Evolutionary conservation across 2,113 vertebrate genomes (phyloP).

Genomic region (Elaphurus davidianus): DNA sequence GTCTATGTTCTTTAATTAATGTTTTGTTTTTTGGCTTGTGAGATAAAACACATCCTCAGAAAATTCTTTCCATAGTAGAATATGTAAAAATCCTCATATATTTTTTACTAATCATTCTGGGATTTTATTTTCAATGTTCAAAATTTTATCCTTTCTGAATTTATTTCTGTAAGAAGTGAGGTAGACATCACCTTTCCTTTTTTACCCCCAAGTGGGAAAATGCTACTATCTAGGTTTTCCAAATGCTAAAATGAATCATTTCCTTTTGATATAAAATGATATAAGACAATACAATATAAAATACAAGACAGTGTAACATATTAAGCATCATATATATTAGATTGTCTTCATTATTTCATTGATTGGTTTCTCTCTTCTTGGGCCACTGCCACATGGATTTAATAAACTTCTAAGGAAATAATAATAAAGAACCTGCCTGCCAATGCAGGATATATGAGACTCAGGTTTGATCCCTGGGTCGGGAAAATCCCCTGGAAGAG

Average conservation of each 20-base stretch:
- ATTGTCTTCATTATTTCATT: neutral
- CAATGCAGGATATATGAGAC: neutral
- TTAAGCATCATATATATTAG: neutral
- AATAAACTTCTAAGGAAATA: neutral
- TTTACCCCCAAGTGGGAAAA: neutral
- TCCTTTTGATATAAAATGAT: neutral
- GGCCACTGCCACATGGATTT: neutral
- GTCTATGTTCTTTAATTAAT: neutral
- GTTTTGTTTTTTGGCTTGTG: neutral
- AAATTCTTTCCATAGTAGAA: neutral
- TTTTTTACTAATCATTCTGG: neutral
- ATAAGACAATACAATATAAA: neutral
- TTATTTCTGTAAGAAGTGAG: neutral
- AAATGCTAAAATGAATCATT: neutral
- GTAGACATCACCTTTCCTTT: neutral
- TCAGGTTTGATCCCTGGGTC: neutral
- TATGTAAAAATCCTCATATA: neutral
- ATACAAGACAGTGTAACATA: neutral
- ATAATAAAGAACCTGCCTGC: neutral
- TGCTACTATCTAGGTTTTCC: neutral
- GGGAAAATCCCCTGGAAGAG: neutral
- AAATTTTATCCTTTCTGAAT: neutral
- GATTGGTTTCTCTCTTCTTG: neutral
- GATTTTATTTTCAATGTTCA: neutral
- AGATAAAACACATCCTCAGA: neutral